Evolutionary conservation across 2,797 vertebrate species (phyloP), one percentile per base, ranked within the genome.

Genomic region (Peromyscus nudipes): DNA sequence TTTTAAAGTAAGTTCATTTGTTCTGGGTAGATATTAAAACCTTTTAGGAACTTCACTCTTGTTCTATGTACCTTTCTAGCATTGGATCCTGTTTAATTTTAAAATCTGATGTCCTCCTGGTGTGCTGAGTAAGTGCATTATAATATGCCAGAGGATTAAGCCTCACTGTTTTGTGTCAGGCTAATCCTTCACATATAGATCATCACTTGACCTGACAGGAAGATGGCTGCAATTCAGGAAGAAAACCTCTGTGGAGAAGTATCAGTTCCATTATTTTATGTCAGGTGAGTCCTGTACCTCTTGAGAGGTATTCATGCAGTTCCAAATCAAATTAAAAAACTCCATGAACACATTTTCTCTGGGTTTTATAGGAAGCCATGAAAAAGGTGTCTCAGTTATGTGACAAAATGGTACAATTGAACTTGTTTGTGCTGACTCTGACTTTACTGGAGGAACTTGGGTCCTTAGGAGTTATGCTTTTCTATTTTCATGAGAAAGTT

Each of bases 81-180:
- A 98, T 99, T 98, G 98, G 98, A 99, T 99, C 99, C 99, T 99
- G 98, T 99, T 99, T 99, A 99, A 99, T 99, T 99, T 99, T 99
- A 99, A 99, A 95, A 82, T 98, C 98, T 98, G 98, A 99, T 99
- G 99, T 99, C 99, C 99, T 99, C 99, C 99, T 99, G 99, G 99
- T 99, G 99, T 99, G 99, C 99, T 99, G 99, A 99, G 99, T 99
- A 99, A 99, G 99, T 99, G 99, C 99, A 99, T 99, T 99, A 99
- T 98, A 99, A 99, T 99, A 99, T 99, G 99, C 98, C 98, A 98
- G 99, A 99, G 99, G 99, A 99, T 99, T 99, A 99, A 98, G 98
- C 99, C 99, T 99, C 98, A 99, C 99, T 99, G 99, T 99, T 99
- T 99, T 99, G 99, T 99, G 99, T 99, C 99, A 99, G 99, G 99